These are phyloP conservation scores for Pantherophis vulpinus DNA, from an alignment of 2,797 vertebrate genomes.

Conservation along the genomic window DNA sequence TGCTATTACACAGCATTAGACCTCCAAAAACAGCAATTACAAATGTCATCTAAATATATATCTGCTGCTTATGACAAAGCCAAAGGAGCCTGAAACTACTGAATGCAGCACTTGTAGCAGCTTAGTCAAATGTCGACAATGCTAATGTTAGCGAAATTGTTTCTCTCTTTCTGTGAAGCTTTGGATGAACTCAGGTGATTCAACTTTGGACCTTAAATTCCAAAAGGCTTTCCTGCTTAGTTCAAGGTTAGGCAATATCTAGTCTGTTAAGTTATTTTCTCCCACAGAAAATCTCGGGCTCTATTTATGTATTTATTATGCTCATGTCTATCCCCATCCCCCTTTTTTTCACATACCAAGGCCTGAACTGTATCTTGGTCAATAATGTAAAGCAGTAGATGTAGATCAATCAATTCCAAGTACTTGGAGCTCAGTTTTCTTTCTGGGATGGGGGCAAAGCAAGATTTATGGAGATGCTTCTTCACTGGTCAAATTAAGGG, in stretches of 20 bases:
- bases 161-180: slow-evolving; percentile 20
- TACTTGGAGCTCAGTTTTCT: neutral
- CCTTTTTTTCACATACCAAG: neutral
- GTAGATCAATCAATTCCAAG: neutral
- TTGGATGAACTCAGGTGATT: slow-evolving; percentile 51
- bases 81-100: slow-evolving; percentile 51
- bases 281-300: neutral
- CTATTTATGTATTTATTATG: neutral
- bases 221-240: slow-evolving; percentile 55
- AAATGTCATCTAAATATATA: slow-evolving; percentile 62
- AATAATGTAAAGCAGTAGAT: neutral
- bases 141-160: slow-evolving; percentile 57
- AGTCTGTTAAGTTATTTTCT: neutral
- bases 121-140: slow-evolving; percentile 57
- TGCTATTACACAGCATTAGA: slow-evolving; percentile 68
- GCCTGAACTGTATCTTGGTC: neutral
- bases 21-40: slow-evolving; percentile 62
- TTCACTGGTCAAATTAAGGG: neutral
- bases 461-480: neutral
- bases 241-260: neutral
- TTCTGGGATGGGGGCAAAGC: neutral
- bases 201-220: slow-evolving; percentile 36
- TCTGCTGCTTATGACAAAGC: slow-evolving; percentile 54
- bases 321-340: neutral
- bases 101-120: slow-evolving; percentile 51